A percentile compares a stretch with the other conserved stretches of the same genome.
Conservation (phyloP, 2,113 vertebrate species). For the Fregata magnificens region DNA sequence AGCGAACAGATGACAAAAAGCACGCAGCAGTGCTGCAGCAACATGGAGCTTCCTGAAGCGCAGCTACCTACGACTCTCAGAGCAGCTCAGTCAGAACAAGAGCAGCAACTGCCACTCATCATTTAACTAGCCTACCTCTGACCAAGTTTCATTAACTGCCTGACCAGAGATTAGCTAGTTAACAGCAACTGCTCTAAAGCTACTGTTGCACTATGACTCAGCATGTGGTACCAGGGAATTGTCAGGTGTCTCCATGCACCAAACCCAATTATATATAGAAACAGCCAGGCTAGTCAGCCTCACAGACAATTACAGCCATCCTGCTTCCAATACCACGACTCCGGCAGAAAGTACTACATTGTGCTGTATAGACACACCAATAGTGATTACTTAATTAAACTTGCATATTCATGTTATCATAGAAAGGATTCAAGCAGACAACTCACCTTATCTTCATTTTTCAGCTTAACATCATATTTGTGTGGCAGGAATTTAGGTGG, state of each 20-base stretch:
- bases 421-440: neutral
- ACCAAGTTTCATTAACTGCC: neutral
- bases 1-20: neutral
- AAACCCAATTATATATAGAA: neutral
- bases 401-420: neutral
- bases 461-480: slow-evolving; percentile 94
- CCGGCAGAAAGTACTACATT: fast-evolving
- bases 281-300: neutral
- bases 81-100: neutral
- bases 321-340: neutral
- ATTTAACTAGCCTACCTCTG: neutral
- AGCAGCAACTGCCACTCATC: neutral
- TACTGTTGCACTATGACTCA: neutral
- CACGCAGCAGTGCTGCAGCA: neutral
- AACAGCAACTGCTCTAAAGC: neutral
- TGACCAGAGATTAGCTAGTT: neutral
- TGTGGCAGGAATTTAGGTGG: slow-evolving; percentile 97
- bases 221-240: neutral
- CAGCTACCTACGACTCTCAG: fast-evolving
- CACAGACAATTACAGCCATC: neutral
- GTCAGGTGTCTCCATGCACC: neutral
- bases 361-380: fast-evolving
- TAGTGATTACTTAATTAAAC: neutral
- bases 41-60: neutral
- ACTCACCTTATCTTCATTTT: slow-evolving; percentile 93